phyloP scores from a whole-genome alignment of 1,140 invertebrate species.

The Drosophila nebulosa region DNA sequence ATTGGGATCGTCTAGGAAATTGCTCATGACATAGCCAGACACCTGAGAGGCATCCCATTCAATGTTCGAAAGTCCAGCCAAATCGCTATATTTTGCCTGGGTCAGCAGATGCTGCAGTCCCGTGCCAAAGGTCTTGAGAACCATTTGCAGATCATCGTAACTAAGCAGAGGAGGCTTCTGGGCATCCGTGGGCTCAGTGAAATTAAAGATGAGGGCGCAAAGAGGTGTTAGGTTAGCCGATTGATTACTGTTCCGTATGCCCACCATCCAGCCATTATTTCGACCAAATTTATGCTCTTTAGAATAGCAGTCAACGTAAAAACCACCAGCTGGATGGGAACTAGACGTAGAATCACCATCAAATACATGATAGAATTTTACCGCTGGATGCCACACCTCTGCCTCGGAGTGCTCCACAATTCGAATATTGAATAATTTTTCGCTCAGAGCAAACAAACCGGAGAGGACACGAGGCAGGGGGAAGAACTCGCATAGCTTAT shows the following conservation, averaged over 20 bases:
- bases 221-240: conserved; percentile 85
- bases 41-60: conserved; percentile 95
- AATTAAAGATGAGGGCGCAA: conserved; percentile 91
- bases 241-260: conserved; percentile 86
- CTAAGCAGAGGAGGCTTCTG: conserved; percentile 86
- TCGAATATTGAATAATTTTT: conserved; percentile 90
- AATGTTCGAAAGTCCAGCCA: conserved; percentile 91
- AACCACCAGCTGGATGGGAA: conserved; percentile 86
- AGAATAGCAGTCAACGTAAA: conserved; percentile 92
- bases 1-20: conserved; percentile 89
- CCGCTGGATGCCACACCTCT: conserved; percentile 91
- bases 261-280: conserved; percentile 86
- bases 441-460: conserved; percentile 88
- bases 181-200: conserved; percentile 84
- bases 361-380: conserved; percentile 91
- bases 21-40: conserved; percentile 89
- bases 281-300: conserved; percentile 83
- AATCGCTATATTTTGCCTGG: conserved; percentile 89
- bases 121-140: conserved; percentile 94
- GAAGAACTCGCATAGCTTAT: conserved; percentile 90
- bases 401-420: conserved; percentile 87
- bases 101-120: conserved; percentile 91
- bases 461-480: conserved; percentile 89
- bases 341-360: conserved; percentile 84
- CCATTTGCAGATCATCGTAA: conserved; percentile 87